Conservation (phyloP, 2,888 invertebrate genomes). For the Azorinus chamasolen region DNA sequence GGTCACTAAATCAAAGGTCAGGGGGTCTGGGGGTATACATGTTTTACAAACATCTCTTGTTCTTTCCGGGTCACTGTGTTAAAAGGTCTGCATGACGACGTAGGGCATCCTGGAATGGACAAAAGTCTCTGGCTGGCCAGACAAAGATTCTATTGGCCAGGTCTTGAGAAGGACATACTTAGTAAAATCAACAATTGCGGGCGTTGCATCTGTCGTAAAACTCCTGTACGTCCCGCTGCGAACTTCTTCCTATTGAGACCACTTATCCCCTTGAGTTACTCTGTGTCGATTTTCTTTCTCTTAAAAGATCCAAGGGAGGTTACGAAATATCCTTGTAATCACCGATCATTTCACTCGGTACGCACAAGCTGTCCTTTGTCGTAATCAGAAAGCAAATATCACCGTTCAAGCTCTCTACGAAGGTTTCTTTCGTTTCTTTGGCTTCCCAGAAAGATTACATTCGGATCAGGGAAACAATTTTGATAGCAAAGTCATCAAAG, state of each 20-base stretch:
- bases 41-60: no score
- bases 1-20: no score
- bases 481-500: constrained; percentile 1
- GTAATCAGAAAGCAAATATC: constrained; percentile 38
- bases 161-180: constrained; percentile 3
- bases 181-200: background rate
- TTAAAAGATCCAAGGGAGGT: no score
- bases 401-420: constrained; percentile 51
- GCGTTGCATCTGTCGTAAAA: constrained; percentile 20
- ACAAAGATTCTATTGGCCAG: no score
- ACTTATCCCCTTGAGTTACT: no score
- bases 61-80: background rate
- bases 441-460: constrained; percentile 36
- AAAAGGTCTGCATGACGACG: constrained; percentile 7
- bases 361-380: no score
- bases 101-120: no score
- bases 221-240: constrained; percentile 13
- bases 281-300: constrained; percentile 42
- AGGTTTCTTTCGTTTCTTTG: constrained; percentile 46
- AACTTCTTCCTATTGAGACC: constrained; percentile 31
- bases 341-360: no score
- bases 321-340: no score
- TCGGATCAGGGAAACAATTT: constrained; percentile 21
- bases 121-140: no score
- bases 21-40: no score